Evolutionary conservation across 2,797 vertebrate species (phyloP).

Genomic region (Synaphobranchus kaupii): DNA sequence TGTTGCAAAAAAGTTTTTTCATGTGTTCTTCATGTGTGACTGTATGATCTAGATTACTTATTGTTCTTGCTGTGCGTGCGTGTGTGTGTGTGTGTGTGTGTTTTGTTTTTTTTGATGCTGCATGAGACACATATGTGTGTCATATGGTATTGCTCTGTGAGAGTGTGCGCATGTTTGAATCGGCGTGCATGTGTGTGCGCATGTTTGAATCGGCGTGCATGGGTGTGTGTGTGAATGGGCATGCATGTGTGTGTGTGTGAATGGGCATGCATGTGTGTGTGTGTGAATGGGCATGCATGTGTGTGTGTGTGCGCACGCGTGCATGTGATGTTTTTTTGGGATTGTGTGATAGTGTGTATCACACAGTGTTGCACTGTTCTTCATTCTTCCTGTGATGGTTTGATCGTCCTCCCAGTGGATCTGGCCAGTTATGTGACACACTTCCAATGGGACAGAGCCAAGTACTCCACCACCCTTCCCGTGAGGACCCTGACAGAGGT

Average conservation of each 20-base stretch:
- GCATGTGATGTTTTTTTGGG: background rate
- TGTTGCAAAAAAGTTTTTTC: too few species aligned
- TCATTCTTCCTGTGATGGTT: constrained; percentile 39
- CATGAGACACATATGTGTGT: background rate
- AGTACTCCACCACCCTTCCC: constrained; percentile 85
- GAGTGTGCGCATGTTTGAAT: constrained; percentile 2
- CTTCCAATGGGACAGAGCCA: constrained; percentile 97
- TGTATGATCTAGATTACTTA: too few species aligned
- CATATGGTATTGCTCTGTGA: background rate
- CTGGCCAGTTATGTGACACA: constrained; percentile 82
- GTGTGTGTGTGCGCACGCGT: constrained; percentile 32
- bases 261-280: background rate
- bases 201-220: background rate
- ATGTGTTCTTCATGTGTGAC: too few species aligned
- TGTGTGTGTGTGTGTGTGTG: background rate
- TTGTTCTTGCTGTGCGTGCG: background rate
- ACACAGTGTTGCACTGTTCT: background rate
- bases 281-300: background rate
- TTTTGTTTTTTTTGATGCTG: background rate
- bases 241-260: constrained; percentile 29
- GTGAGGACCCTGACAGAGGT: constrained; percentile 83
- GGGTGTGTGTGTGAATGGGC: background rate
- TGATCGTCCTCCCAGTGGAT: constrained; percentile 76
- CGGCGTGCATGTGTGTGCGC: background rate
- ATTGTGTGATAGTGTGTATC: background rate